These are phyloP conservation scores for Erythrolamprus reginae DNA, from an alignment of 2,113 vertebrate species.

Conservation along the genomic window DNA sequence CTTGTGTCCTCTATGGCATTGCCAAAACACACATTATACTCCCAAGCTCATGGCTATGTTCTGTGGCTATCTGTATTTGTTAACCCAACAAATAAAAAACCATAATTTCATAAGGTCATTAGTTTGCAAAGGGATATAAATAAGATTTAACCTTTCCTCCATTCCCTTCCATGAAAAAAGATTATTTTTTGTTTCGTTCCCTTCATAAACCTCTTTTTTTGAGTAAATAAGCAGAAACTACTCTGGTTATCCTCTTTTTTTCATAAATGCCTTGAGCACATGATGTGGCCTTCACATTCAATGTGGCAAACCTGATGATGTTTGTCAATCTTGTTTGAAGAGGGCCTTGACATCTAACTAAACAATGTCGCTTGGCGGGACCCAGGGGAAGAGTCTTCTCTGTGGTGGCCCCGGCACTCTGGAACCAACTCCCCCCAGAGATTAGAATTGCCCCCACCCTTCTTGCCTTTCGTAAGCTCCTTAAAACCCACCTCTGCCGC, in stretches of 20 bases:
- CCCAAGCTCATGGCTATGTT: neutral
- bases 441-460: too few species aligned
- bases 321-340: too few species aligned
- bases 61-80: neutral
- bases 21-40: neutral
- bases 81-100: neutral
- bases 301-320: neutral
- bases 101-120: neutral
- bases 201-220: neutral
- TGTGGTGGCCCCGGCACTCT: too few species aligned
- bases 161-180: neutral
- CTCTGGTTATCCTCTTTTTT: neutral
- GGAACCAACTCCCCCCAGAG: too few species aligned
- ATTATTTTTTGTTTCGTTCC: neutral
- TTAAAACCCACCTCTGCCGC: too few species aligned
- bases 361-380: too few species aligned
- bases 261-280: neutral
- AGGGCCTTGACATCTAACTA: too few species aligned
- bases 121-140: neutral
- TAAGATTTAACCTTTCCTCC: neutral
- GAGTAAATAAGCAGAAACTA: neutral
- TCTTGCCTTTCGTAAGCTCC: too few species aligned
- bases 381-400: too few species aligned
- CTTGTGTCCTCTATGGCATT: neutral
- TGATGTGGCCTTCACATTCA: neutral